Conservation (phyloP, 2,113 vertebrate genomes). For the Eurypyga helias region DNA sequence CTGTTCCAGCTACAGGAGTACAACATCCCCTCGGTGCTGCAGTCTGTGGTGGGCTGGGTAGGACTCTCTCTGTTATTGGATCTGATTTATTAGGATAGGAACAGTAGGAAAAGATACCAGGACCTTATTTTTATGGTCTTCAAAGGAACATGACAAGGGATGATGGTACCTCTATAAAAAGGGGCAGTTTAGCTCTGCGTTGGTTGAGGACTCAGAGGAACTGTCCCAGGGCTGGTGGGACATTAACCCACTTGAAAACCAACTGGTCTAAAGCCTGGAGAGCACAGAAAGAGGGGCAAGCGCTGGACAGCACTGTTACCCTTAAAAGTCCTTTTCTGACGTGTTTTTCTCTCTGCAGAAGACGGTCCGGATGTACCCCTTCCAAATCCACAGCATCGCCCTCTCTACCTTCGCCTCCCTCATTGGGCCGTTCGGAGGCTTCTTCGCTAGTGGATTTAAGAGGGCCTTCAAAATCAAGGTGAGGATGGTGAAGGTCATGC, state of each 20-base stretch:
- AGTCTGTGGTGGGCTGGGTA: slow-evolving; percentile 92
- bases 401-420: slow-evolving; percentile 95
- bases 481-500: background rate
- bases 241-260: background rate
- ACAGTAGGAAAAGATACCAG: background rate
- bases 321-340: background rate
- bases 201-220: background rate
- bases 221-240: background rate
- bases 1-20: slow-evolving; percentile 96
- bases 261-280: background rate
- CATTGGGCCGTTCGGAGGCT: slow-evolving; percentile 95
- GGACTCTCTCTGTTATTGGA: background rate
- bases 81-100: background rate
- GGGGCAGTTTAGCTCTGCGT: background rate
- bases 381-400: slow-evolving; percentile 98
- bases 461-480: slow-evolving; percentile 99
- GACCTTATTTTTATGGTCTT: background rate
- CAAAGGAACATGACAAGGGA: rapidly evolving
- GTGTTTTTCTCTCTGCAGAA: slow-evolving; percentile 72
- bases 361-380: slow-evolving; percentile 91
- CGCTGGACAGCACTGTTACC: rapidly evolving
- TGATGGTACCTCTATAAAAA: background rate
- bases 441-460: slow-evolving; percentile 98
- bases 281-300: background rate
- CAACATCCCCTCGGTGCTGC: slow-evolving; percentile 84